Conservation (phyloP, 2,797 vertebrate species). For the Prionace glauca region DNA sequence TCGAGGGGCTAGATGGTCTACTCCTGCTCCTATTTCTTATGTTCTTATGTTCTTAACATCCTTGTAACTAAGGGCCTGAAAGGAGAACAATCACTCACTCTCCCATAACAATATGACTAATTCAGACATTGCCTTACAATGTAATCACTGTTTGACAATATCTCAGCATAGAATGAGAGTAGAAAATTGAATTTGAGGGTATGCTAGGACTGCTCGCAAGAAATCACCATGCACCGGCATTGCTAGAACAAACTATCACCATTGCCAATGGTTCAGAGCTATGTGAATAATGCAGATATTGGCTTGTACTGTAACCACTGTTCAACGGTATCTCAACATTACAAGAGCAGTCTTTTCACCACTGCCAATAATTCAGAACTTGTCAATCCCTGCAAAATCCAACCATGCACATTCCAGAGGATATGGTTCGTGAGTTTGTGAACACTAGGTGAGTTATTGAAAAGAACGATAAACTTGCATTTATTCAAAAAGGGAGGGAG, state of each 20-base stretch:
- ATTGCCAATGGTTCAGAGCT: background rate
- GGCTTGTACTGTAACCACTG: background rate
- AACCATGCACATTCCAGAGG: background rate
- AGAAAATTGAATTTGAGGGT: too few species aligned
- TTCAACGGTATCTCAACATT: background rate
- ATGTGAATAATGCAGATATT: too few species aligned
- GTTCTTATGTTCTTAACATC: too few species aligned
- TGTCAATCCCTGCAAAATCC: too few species aligned
- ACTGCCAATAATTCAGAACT: background rate
- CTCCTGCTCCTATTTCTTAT: too few species aligned
- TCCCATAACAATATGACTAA: background rate
- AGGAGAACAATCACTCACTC: background rate
- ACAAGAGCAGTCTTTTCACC: background rate
- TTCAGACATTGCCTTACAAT: background rate
- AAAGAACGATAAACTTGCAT: background rate
- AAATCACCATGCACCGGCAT: too few species aligned
- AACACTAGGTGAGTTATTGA: background rate
- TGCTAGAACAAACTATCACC: too few species aligned
- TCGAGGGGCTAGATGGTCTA: too few species aligned
- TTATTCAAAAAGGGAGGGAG: background rate
- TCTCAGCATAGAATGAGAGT: background rate
- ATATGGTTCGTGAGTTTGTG: background rate
- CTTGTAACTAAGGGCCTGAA: background rate
- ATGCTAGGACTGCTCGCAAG: too few species aligned
- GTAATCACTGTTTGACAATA: background rate